Conservation (phyloP, 2,888 invertebrate species). For the Cryptocephalus primarius region DNA sequence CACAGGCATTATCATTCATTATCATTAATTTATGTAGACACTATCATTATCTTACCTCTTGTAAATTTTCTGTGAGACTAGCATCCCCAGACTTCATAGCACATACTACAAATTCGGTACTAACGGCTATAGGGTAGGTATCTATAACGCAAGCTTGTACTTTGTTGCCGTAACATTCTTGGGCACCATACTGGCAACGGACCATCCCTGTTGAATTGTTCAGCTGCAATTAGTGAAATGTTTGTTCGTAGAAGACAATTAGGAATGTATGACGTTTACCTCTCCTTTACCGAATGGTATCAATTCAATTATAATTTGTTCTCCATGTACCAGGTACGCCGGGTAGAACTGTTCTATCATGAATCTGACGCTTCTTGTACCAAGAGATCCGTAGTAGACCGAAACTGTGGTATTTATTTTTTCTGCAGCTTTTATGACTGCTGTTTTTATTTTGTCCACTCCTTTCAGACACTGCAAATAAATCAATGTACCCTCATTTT, state of each 20-base stretch:
- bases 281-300: conserved; percentile 13
- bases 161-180: conserved; percentile 43
- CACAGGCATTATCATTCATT: too few relatives aligned
- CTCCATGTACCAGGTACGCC: neutral
- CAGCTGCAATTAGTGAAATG: neutral
- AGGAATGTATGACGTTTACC: neutral
- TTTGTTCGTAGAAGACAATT: neutral
- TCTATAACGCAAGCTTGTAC: conserved; percentile 41
- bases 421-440: too few relatives aligned
- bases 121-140: conserved; percentile 9
- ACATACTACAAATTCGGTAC: conserved; percentile 33
- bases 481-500: too few relatives aligned
- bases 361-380: neutral
- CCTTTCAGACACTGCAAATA: too few relatives aligned
- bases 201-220: conserved; percentile 11
- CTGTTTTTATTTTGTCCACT: too few relatives aligned
- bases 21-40: too few relatives aligned
- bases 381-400: neutral
- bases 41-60: conserved; percentile 17
- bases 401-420: neutral
- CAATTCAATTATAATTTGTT: conserved; percentile 3
- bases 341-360: neutral
- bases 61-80: conserved; percentile 10
- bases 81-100: conserved; percentile 28
- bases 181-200: conserved; percentile 21